phyloP scores from a whole-genome alignment of 2,113 vertebrate species.

The Mesitornis unicolor region DNA sequence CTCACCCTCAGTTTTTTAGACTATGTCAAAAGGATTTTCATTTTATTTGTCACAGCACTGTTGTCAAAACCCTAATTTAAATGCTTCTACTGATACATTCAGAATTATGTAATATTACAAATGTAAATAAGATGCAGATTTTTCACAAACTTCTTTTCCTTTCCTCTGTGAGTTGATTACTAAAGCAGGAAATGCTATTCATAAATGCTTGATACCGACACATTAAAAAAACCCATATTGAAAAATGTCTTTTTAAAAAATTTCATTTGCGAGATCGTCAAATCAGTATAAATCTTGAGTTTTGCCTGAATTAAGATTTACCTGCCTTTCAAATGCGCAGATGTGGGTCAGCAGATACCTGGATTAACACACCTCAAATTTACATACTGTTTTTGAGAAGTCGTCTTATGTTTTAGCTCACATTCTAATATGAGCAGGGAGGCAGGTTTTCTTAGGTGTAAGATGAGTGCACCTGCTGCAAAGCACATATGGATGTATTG shows the following conservation, averaged over 20 bases:
- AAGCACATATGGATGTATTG: background rate
- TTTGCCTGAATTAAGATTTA: background rate
- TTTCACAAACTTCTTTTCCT: conserved; percentile 35
- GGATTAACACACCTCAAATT: background rate
- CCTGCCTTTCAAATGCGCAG: background rate
- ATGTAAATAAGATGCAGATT: conserved; percentile 44
- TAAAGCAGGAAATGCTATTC: conserved; percentile 23
- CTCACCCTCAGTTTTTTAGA: conserved; percentile 8
- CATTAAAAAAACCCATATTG: background rate
- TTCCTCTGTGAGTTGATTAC: background rate
- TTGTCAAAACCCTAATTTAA: conserved; percentile 18
- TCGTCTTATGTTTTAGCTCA: background rate
- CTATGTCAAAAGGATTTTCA: background rate
- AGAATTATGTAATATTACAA: conserved; percentile 13
- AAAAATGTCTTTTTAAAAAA: background rate
- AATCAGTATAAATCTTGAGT: background rate
- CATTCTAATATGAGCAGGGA: background rate
- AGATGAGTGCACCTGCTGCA: background rate
- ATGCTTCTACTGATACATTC: conserved; percentile 13
- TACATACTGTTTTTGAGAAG: background rate
- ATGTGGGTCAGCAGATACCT: background rate
- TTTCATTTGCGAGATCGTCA: background rate
- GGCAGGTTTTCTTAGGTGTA: background rate
- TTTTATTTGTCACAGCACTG: background rate
- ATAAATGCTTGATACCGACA: background rate